A percentile compares a stretch with the other conserved stretches of the same genome.
Conservation (phyloP, 2,113 vertebrate genomes). For the Perognathus longimembris region DNA sequence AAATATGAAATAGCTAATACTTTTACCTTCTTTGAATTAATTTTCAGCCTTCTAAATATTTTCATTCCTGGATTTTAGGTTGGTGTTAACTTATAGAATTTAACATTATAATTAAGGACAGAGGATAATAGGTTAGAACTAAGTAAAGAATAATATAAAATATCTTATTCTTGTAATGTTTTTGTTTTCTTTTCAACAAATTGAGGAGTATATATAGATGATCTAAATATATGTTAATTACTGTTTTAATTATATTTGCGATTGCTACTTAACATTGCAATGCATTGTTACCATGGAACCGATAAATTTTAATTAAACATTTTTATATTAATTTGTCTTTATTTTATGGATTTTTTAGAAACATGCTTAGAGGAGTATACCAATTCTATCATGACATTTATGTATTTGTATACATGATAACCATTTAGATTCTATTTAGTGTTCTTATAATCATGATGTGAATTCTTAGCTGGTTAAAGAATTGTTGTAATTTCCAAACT, state of each 20-base stretch:
- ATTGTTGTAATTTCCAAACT: conserved; percentile 63
- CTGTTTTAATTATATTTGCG: conserved; percentile 85
- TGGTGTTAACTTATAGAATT: conserved; percentile 75
- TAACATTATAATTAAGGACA: conserved; percentile 67
- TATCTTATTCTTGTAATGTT: conserved; percentile 81
- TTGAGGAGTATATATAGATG: conserved; percentile 82
- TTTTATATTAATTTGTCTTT: conserved; percentile 79
- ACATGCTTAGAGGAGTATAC: conserved; percentile 46
- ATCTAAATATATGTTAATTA: conserved; percentile 86
- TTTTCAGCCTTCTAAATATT: conserved; percentile 77
- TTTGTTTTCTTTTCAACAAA: conserved; percentile 86
- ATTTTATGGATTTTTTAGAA: conserved; percentile 57
- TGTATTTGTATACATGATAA: conserved; percentile 64
- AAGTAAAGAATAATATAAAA: conserved; percentile 80
- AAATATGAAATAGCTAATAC: conserved; percentile 72
- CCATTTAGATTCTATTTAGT: conserved; percentile 66
- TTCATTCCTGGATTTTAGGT: conserved; percentile 76
- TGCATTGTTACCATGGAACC: conserved; percentile 79
- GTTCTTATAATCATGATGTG: conserved; percentile 55
- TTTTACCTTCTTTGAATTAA: conserved; percentile 80
- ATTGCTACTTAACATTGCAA: conserved; percentile 83
- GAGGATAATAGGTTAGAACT: conserved; percentile 81
- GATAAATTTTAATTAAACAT: conserved; percentile 80
- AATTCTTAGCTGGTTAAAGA: conserved; percentile 73
- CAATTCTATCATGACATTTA: conserved; percentile 52